A percentile compares a stretch with the other conserved stretches of the same genome.
Evolutionary conservation across 2,888 invertebrate genomes (phyloP).

Genomic region (Candidula unifasciata): DNA sequence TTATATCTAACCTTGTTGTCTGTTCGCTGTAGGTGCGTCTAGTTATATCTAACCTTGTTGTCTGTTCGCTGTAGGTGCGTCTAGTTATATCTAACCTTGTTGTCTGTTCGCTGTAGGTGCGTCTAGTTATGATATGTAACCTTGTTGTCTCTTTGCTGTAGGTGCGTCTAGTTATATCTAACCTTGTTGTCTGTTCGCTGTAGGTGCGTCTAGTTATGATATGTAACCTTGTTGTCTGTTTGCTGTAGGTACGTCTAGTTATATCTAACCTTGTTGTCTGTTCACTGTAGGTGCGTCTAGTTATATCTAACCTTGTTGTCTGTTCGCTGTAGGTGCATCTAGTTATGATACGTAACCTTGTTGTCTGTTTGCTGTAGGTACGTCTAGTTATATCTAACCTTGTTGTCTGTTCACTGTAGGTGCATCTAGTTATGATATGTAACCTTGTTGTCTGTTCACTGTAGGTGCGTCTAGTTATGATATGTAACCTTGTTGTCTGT

Average conservation of each 20-base stretch:
- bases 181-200: not conserved
- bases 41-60: not conserved
- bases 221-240: not conserved
- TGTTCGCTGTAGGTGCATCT: not conserved
- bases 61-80: not conserved
- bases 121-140: constrained; percentile 92
- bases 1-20: not conserved
- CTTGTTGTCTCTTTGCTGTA: not conserved
- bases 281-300: not conserved
- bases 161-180: not conserved
- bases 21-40: not conserved
- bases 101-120: constrained; percentile 81
- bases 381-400: constrained; percentile 97
- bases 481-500: not conserved
- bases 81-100: not conserved
- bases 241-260: constrained; percentile 87
- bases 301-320: not conserved
- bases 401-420: no score
- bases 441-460: not conserved
- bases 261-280: constrained; percentile 79
- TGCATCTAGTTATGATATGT: not conserved
- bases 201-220: not conserved
- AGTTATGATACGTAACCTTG: not conserved
- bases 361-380: constrained; percentile 80
- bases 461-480: no score